phyloP scores from a whole-genome alignment of 2,888 invertebrate genomes.

The Nowickia ferox region DNA sequence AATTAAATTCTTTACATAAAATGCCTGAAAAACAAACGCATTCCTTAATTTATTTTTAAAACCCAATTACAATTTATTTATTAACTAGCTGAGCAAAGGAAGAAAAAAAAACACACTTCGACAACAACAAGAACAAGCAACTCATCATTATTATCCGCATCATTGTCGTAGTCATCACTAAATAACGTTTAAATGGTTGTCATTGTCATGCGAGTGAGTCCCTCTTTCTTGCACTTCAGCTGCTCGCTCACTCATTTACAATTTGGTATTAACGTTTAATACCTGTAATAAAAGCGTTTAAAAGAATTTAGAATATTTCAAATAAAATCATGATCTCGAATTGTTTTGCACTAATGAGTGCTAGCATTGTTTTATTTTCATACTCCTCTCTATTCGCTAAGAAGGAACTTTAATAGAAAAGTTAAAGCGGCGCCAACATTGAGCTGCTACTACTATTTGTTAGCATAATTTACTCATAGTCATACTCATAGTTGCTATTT shows the following conservation, averaged over 20 bases:
- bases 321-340: constrained; percentile 67
- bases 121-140: constrained; percentile 18
- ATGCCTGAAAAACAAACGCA: constrained; percentile 24
- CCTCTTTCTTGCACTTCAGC: neutral
- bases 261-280: constrained; percentile 27
- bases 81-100: constrained; percentile 7
- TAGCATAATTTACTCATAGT: constrained; percentile 64
- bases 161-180: constrained; percentile 33
- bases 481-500: neutral
- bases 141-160: constrained; percentile 52
- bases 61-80: constrained; percentile 53
- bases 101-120: no score
- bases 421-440: constrained; percentile 68
- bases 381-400: neutral
- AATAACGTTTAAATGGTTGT: constrained; percentile 16
- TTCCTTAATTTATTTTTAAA: constrained; percentile 46
- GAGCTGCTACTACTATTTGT: constrained; percentile 43
- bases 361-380: constrained; percentile 20
- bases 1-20: constrained; percentile 46
- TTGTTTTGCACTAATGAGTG: constrained; percentile 55
- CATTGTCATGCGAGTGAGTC: constrained; percentile 15
- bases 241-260: constrained; percentile 9
- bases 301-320: constrained; percentile 70
- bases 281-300: constrained; percentile 58
- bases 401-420: constrained; percentile 30